Evolutionary conservation across 2,888 invertebrate species (phyloP).

Genomic region (Mylabris sibirica): DNA sequence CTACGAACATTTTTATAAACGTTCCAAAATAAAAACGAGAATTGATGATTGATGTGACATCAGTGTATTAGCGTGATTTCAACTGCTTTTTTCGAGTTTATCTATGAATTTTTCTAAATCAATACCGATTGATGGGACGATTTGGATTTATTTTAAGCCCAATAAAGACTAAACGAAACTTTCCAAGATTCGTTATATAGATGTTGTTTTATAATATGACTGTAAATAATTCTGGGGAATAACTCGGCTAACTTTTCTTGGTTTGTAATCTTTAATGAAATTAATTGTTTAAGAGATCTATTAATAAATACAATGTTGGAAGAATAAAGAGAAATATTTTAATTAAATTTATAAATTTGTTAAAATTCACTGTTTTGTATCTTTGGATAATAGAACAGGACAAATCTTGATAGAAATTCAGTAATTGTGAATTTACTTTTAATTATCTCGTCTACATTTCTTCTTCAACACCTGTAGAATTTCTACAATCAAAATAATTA

Average conservation of each 20-base stretch:
- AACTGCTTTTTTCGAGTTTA: no score
- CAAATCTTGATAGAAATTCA: no score
- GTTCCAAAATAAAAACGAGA: not conserved
- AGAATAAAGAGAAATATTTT: not conserved
- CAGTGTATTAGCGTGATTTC: not conserved
- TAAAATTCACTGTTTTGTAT: no score
- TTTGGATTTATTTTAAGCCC: no score
- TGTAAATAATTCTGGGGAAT: not conserved
- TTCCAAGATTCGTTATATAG: slow-evolving; percentile 1
- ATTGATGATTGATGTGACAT: slow-evolving; percentile 24
- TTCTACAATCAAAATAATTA: not conserved
- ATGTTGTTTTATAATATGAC: not conserved
- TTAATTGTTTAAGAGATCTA: not conserved
- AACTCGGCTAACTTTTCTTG: not conserved
- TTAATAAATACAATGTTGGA: not conserved
- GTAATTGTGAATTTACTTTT: not conserved
- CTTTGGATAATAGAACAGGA: no score
- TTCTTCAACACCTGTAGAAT: not conserved
- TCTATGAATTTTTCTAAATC: not conserved
- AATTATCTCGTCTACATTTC: not conserved
- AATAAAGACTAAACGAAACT: not conserved
- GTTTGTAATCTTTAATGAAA: not conserved
- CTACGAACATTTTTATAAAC: not conserved
- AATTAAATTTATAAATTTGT: not conserved
- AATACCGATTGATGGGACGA: not conserved